Evolutionary conservation across 2,888 invertebrate species (phyloP), one percentile per base, ranked within the genome.

Genomic region (Orgyia antiqua): DNA sequence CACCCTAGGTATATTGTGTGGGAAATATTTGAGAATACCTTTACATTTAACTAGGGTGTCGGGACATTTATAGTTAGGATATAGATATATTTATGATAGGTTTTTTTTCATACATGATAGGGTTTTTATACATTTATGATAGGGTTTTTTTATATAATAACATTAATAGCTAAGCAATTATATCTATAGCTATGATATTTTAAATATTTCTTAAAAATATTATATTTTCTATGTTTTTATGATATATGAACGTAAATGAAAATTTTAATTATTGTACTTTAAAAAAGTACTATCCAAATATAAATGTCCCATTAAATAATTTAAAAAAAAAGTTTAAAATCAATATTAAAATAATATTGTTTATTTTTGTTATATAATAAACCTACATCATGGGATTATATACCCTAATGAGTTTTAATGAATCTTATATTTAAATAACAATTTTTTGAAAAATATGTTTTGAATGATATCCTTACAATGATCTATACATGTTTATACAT

Each of bases 391-490:
- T 28, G 24, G 31, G 28, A 35, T 19, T 35, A 45, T 45, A n/a
- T n/a, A n/a, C n/a, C n/a, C n/a, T n/a, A n/a, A n/a, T n/a, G n/a
- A 41, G 33, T 34, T 40, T 35, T 42, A 50, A 43, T 50, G 54
- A 50, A 46, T 53, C 32, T 53, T 55, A 63, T 36, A 50, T 55
- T 61, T 59, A 65, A 69, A 58, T 51, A 67, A 68, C 67, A 68
- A 66, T 48, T 82, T n/a, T n/a, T n/a, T 76, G 71, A 80, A 80
- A 79, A 80, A 80, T 78, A 78, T 75, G 71, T 63, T 71, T 56
- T 56, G 39, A 73, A 62, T 68, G 68, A 77, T 70, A 70, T 74
- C 58, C 57, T 68, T 51, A 54, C 27, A 68, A 57, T 57, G 58
- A 46, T 40, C 66, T 71, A 71, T 69, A 72, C 68, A 55, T 44